Percentiles rank a stretch among this genome's conserved stretches.
phyloP scores from a whole-genome alignment of 2,888 invertebrate species.

The Griposia aprilina region DNA sequence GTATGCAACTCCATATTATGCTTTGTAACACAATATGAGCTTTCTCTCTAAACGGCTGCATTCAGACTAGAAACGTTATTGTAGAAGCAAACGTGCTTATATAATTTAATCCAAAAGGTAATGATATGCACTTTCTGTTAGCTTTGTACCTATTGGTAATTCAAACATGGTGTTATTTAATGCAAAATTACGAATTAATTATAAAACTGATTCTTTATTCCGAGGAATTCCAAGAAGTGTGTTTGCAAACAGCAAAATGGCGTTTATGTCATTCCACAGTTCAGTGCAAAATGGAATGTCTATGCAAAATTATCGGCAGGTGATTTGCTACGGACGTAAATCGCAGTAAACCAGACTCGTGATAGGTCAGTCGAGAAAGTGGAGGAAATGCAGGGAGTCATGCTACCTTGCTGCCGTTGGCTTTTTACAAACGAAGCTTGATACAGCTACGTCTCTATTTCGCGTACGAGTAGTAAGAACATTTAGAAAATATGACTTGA shows the following conservation, averaged over 20 bases:
- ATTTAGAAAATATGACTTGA: constrained; percentile 51
- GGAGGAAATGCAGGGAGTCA: constrained; percentile 59
- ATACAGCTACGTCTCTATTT: constrained; percentile 40
- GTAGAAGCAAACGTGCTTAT: constrained; percentile 50
- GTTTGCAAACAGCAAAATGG: constrained; percentile 8
- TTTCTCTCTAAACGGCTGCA: constrained; percentile 61
- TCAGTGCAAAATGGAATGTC: constrained; percentile 48
- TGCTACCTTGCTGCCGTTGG: constrained; percentile 61
- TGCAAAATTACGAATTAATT: constrained; percentile 27
- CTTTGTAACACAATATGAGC: constrained; percentile 58
- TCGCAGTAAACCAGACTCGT: constrained; percentile 77
- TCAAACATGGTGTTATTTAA: constrained; percentile 24
- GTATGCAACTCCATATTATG: constrained; percentile 52
- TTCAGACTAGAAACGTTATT: constrained; percentile 55
- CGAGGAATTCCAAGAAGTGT: constrained; percentile 2
- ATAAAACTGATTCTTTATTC: constrained; percentile 30
- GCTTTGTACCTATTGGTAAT: constrained; percentile 23
- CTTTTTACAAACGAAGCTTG: constrained; percentile 39
- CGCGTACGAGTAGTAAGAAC: constrained; percentile 40
- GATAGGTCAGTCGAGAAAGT: constrained; percentile 86
- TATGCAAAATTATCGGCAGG: constrained; percentile 62
- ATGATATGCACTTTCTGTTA: constrained; percentile 40
- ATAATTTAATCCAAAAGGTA: constrained; percentile 50
- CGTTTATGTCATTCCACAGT: constrained; percentile 20
- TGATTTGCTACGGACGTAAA: constrained; percentile 68